Base-by-base conservation (phyloP, 2,113 vertebrate species). In the Paralichthys olivaceus region DNA sequence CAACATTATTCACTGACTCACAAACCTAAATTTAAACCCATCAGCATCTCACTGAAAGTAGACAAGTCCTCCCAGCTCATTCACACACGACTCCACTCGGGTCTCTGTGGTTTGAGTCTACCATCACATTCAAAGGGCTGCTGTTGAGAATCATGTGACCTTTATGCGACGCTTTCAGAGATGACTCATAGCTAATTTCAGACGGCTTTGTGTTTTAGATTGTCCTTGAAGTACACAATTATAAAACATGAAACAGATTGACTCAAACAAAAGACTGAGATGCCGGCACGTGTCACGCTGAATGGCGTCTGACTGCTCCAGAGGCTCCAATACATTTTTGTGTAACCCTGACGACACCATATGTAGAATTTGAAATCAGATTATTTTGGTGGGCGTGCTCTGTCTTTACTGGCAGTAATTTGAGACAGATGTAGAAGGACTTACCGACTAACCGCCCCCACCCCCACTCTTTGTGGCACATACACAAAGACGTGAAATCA, bases 151-250 rank as follows among this genome's bases (percentile, higher is more conserved):
- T 87, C 79, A 89, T 84, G 82, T 90, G 94, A 94, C 93, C 93
- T 95, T 94, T 93, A 92, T 85, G 79, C 84, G 72, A 89, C 83
- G 86, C 83, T 93, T 94, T 91, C 90, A 87, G 72, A 87, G 84
- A 88, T 94, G 91, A 94, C 86, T 94, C 94, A 93, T 55, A 73
- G 87, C 85, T 93, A 92, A 94, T 92, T 93, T 93, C 90, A 90
- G 87, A 89, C 80, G 59, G 81, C 83, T 86, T 79, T 83, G 79
- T 83, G 81, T 84, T 83, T 80, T 67, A 84, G 83, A 92, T 85
- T 84, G 81, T 82, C 81, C 84, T 84, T 91, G 84, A 87, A 92
- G 82, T 86, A 54, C 72, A 88, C 80, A 90, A 91, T 92, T 90
- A 90, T 88, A 85, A 89, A 84, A 89, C 79, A 79, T 89, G 86